A percentile compares a stretch with the other conserved stretches of the same genome.
phyloP scores from a whole-genome alignment of 2,888 invertebrate species.

The Apodemia zela region DNA sequence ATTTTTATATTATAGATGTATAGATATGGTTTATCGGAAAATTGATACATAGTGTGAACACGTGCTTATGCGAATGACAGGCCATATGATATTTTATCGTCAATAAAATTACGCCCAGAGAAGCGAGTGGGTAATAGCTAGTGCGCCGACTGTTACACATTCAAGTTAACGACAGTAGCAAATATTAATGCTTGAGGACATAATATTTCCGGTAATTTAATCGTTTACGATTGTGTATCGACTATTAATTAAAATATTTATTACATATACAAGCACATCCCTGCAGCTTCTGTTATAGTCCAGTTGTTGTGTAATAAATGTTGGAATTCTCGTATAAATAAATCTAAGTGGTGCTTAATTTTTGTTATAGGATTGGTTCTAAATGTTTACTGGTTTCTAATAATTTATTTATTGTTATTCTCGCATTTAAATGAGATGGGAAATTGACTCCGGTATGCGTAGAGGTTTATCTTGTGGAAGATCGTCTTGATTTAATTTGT shows the following conservation, averaged over 20 bases:
- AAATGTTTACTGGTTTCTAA: background rate
- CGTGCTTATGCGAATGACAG: too few species aligned
- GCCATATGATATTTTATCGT: too few species aligned
- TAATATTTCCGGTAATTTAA: background rate
- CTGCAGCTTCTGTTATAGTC: background rate
- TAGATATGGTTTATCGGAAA: too few species aligned
- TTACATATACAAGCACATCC: background rate
- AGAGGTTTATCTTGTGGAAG: background rate
- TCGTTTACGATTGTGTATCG: background rate
- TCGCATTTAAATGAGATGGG: background rate
- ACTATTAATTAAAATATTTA: background rate
- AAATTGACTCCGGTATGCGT: background rate
- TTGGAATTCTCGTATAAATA: background rate
- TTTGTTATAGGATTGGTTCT: background rate
- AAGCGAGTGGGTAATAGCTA: too few species aligned
- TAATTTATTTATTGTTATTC: constrained; percentile 1
- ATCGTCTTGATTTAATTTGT: background rate
- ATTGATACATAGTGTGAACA: too few species aligned
- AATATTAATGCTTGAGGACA: background rate
- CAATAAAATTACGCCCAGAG: too few species aligned
- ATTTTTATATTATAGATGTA: too few species aligned
- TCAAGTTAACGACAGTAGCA: too few species aligned
- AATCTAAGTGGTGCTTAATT: background rate
- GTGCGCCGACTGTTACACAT: too few species aligned
- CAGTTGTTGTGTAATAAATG: background rate